Evolutionary conservation across 2,797 vertebrate genomes (phyloP), one percentile per base, ranked within the genome.

Genomic region (Notolabrus celidotus): DNA sequence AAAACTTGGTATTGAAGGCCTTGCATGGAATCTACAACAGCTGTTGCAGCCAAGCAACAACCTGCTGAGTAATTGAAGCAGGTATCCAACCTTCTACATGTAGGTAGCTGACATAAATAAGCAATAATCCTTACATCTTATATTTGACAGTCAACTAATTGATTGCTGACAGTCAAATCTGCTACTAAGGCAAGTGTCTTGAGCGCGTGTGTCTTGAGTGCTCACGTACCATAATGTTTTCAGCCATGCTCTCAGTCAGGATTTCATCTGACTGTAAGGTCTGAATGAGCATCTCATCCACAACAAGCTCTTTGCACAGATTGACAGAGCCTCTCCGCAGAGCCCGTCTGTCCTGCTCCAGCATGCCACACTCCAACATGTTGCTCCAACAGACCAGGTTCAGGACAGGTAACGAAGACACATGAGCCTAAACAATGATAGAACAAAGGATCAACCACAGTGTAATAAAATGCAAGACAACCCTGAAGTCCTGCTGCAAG

Each of bases 221-320:
- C 23, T 31, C 3, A 81, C 85, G 47, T 85, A 95, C 94, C 93
- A 95, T 71, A 47, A 95, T 92, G 25, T 14, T 73, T 79, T 95
- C 94, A 17, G 94, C 92, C 94, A 95, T 94, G 82, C 20, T 83
- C 52, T 93, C 93, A 0, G 93, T 95, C 0, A 95, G 92, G 71
- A 94, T 91, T 45, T 79, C 82, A 2, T 94, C 91, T 41, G 90
- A 83, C 55, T 88, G 90, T 25, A 95, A 82, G 16, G 23, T 74
- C 86, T 94, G 93, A 51, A 95, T 52, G 67, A 95, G 83, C 57
- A 92, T 58, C 76, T 93, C 94, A 14, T 95, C 93, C 82, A 94
- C 93, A 79, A 95, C 92, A 86, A 95, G 85, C 36, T 95, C 79
- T 71, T 85, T 92, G 70, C 88, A 85, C 38, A 95, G 88, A 0